Conservation (phyloP, 2,888 invertebrate species). For the Tetanocera ferruginea region DNA sequence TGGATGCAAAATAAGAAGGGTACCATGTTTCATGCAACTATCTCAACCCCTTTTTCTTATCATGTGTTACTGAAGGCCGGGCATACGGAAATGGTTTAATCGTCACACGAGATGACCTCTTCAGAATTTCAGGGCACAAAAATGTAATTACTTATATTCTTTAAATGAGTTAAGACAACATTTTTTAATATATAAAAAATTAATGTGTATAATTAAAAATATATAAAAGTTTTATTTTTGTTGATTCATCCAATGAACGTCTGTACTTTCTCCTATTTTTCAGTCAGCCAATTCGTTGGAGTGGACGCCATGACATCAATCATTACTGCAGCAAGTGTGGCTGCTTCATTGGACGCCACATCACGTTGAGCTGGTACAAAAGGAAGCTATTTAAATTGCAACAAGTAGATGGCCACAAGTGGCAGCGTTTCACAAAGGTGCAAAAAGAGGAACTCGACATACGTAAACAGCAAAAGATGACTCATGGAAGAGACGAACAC, state of each 20-base stretch:
- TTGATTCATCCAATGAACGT: neutral
- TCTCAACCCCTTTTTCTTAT: no score
- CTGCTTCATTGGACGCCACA: constrained; percentile 64
- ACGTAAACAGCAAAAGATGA: constrained; percentile 50
- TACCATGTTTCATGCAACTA: no score
- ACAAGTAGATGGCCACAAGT: constrained; percentile 57
- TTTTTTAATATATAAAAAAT: no score
- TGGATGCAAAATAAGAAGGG: no score
- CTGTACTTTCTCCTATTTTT: neutral
- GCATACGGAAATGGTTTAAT: no score
- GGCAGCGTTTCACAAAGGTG: constrained; percentile 59
- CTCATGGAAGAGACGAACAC: neutral
- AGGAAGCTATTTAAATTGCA: constrained; percentile 60
- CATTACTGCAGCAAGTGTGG: constrained; percentile 66
- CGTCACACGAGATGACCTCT: no score
- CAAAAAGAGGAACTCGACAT: constrained; percentile 60
- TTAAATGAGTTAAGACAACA: no score
- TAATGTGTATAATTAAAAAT: neutral
- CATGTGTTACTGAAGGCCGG: no score
- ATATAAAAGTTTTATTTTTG: neutral
- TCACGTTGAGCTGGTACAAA: constrained; percentile 64
- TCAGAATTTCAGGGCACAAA: no score
- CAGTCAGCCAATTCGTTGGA: constrained; percentile 61
- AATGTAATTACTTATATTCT: no score
- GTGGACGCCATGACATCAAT: constrained; percentile 61